Base-by-base conservation (phyloP, 2,797 vertebrate genomes). In the Manis pentadactyla region DNA sequence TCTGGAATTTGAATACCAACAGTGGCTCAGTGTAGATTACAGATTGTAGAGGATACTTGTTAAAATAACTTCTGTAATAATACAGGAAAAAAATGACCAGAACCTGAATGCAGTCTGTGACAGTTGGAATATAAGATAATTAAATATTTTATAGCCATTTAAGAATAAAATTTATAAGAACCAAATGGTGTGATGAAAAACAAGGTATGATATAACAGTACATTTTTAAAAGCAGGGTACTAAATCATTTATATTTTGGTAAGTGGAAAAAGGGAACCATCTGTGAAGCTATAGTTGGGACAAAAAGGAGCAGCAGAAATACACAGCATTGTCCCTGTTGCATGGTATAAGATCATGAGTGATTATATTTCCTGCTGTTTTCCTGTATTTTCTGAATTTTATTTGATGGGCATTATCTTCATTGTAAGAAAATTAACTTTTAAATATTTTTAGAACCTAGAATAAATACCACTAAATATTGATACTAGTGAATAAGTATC, bases 31-130 rank as follows among this genome's bases (percentile, higher is more conserved):
- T 13, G 13, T 59, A 86, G 6, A 74, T 31, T 78, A 63, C 19
- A 53, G 29, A 74, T 61, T 90, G 59, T 73, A 85, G 31, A 55
- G 19, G n/a, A 49, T 10, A 13, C 0, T 34, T 4, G 39, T 94
- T 94, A 66, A 73, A 77, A 74, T 88, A 84, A 92, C 5, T 51
- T 91, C 53, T 34, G 46, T 37, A 89, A 46, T 93, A 85, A 89
- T 53, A 4, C 14, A 29, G 34, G 21, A 42, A 86, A 90, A 61
- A 53, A 82, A 39, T 46, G n/a, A 25, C 59, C 25, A 51, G 5
- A 78, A 84, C 15, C 51, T 87, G 42, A 90, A 75, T 68, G 15
- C 8, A 39, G 11, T 37, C 15, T 61, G 18, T 71, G 61, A 75
- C 39, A 87, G 17, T 27, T 82, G 27, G 61, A 90, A 83, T 8